Evolutionary conservation across 2,888 invertebrate species (phyloP).

Genomic region (Eristalis pertinax): DNA sequence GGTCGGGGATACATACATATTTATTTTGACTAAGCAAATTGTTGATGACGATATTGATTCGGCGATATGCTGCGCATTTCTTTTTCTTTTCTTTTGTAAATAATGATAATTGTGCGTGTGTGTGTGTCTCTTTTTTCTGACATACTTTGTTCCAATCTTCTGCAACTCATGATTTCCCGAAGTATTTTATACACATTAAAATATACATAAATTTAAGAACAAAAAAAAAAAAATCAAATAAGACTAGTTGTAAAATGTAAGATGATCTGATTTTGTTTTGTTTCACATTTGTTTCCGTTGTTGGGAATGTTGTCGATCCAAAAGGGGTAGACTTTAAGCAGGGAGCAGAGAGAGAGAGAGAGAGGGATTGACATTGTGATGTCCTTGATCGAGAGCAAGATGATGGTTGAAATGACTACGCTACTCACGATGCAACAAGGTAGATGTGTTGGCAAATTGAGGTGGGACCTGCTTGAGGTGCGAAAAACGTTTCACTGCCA

Average conservation of each 20-base stretch:
- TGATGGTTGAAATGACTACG: no score
- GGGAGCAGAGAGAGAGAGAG: not conserved
- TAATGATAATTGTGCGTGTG: constrained; percentile 14
- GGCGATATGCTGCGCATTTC: constrained; percentile 38
- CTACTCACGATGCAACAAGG: no score
- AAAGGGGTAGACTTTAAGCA: not conserved
- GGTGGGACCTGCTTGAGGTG: no score
- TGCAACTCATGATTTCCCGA: constrained; percentile 21
- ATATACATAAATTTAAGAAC: not conserved
- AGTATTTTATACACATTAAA: constrained; percentile 45
- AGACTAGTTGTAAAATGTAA: constrained; percentile 26
- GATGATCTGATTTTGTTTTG: constrained; percentile 9
- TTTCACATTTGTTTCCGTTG: not conserved
- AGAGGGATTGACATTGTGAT: not conserved
- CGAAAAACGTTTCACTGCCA: no score
- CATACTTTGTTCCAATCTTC: not conserved
- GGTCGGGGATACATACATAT: constrained; percentile 16
- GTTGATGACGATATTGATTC: constrained; percentile 6
- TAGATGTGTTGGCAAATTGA: no score
- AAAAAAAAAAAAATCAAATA: constrained; percentile 9
- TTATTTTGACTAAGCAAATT: constrained; percentile 59
- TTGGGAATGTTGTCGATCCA: not conserved
- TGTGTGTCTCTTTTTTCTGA: not conserved
- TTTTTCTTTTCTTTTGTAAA: constrained; percentile 54
- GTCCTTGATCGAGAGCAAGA: no score